Evolutionary conservation across 2,888 invertebrate species (phyloP).

Genomic region (Nephrotoma flavescens): DNA sequence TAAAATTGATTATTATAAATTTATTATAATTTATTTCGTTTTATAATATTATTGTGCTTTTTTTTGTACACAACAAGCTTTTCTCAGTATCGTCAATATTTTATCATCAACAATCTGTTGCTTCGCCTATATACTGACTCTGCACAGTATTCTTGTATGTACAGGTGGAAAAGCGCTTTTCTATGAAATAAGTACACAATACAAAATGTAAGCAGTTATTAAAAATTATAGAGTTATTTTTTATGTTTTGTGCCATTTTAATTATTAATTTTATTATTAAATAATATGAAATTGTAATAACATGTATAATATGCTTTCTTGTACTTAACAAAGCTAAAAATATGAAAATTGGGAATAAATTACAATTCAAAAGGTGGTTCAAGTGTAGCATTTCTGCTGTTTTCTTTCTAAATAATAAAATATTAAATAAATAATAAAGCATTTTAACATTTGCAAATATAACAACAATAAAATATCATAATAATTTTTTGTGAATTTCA

Average conservation of each 20-base stretch:
- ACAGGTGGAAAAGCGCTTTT: not conserved
- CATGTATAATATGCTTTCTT: not conserved
- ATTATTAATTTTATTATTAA: not conserved
- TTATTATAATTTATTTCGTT: no score
- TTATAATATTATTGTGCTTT: not conserved
- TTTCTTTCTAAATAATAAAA: not conserved
- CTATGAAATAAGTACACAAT: not conserved
- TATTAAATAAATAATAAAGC: not conserved
- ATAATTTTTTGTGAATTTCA: not conserved
- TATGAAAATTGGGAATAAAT: not conserved
- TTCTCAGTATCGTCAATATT: not conserved
- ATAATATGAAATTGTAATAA: not conserved
- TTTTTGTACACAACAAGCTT: not conserved
- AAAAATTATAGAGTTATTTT: not conserved
- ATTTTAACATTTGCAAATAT: not conserved
- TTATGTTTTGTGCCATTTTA: not conserved
- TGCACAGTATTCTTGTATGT: not conserved
- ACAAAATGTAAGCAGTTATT: not conserved
- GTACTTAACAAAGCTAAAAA: not conserved
- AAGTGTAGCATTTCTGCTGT: not conserved
- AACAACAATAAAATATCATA: not conserved
- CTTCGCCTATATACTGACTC: not conserved
- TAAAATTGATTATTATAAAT: not conserved
- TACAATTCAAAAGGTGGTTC: not conserved
- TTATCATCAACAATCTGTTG: not conserved